Percentiles rank a stretch among this genome's conserved stretches.
Conservation (phyloP, 2,113 vertebrate genomes). For the Oriolus oriolus region DNA sequence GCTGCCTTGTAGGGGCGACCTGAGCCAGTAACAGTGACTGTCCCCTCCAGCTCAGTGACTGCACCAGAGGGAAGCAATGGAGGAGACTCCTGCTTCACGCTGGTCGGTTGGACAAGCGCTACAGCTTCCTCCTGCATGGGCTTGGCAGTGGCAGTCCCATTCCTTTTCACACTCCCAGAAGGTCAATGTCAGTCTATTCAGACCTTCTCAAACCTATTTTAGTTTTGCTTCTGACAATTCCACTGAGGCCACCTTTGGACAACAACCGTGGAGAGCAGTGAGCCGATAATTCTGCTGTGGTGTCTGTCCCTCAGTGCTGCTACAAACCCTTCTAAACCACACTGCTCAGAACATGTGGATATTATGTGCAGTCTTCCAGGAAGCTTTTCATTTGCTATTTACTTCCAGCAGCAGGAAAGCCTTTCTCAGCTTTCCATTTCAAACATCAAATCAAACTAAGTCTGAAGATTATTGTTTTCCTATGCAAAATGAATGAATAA, state of each 20-base stretch:
- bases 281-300: background rate
- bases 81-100: background rate
- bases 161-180: background rate
- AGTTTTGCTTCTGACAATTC: background rate
- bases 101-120: background rate
- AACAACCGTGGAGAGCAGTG: background rate
- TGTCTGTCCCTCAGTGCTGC: background rate
- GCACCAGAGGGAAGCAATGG: background rate
- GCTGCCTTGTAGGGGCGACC: background rate
- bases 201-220: background rate
- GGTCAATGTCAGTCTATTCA: background rate
- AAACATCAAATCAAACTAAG: background rate
- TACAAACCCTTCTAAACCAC: background rate
- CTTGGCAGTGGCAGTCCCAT: background rate
- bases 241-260: background rate
- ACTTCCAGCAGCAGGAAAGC: background rate
- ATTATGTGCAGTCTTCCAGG: background rate
- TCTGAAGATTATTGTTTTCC: background rate
- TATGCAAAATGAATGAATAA: background rate
- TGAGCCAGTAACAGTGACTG: background rate
- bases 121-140: background rate
- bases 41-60: background rate
- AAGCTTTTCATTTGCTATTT: background rate
- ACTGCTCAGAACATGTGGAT: background rate
- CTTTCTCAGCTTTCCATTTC: background rate